Evolutionary conservation across 2,888 invertebrate species (phyloP), one percentile per base, ranked within the genome.

Genomic region (Hyposoter dolosus): DNA sequence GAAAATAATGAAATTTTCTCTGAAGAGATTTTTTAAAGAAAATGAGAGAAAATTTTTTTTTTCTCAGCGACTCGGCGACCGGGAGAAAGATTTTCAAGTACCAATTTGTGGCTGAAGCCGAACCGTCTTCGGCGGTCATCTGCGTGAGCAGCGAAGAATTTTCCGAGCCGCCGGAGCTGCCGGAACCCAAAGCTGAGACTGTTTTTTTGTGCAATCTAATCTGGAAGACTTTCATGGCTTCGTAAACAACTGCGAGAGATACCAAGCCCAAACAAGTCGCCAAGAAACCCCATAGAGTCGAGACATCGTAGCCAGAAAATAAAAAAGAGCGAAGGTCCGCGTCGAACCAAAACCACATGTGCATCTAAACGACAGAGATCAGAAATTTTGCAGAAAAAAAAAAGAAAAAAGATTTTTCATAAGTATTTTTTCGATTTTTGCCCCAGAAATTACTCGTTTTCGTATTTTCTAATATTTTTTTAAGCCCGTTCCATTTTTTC

Each of bases 291-390:
- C 95, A 88, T 28, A 87, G 81, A 1, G 92, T 90, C 3, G 83
- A 94, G 80, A 97, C 95, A 88, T 94, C 94, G 71, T 96, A 95
- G 32, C 96, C 96, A 69, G 95, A 93, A 93, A 97, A 96, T 90
- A 97, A 93, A 93, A 96, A 96, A 88, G 96, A 95, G 19, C 96
- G 95, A 81, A 97, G 94, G 92, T 96, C 94, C 88, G 95, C 95
- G 78, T 96, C 96, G 93, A 96, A 96, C 96, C 96, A 96, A 94
- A 96, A 96, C 93, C 94, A 95, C 95, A 96, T 96, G 90, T 96
- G 95, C 96, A 96, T 96, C 93, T 93, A 88, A 53, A 69, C 75
- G 23, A 12, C 45, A 50, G 69, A 47, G 60, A 19, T 35, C 15
- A 3, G 3, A 63, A n/a, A 40, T 4, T 60, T 28, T 53, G 19